phyloP scores from a whole-genome alignment of 1,140 invertebrate species.

The Globodera rostochiensis region DNA sequence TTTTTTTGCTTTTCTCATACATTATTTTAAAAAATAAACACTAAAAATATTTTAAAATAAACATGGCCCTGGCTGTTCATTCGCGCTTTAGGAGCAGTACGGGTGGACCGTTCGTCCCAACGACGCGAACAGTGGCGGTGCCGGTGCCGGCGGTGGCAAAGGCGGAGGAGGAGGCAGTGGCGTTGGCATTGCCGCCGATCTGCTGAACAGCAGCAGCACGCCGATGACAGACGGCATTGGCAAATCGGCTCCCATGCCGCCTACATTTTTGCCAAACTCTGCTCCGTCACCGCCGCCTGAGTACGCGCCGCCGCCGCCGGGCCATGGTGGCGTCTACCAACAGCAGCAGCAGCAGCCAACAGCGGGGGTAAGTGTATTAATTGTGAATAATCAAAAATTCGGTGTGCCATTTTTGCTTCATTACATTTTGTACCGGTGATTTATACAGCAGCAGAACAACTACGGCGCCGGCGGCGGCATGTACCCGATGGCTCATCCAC shows the following conservation, averaged over 20 bases:
- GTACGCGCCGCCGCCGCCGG: slow-evolving; percentile 18
- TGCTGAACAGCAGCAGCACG: not conserved
- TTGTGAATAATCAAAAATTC: not conserved
- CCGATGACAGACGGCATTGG: not conserved
- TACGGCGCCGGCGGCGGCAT: not conserved
- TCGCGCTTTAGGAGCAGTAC: slow-evolving; percentile 41
- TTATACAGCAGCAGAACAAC: not conserved
- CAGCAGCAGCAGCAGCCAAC: slow-evolving; percentile 17
- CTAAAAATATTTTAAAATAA: no score
- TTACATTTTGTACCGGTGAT: not conserved
- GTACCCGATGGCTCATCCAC: slow-evolving; percentile 1
- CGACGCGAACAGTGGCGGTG: not conserved
- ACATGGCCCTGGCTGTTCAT: no score
- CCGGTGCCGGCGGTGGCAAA: not conserved
- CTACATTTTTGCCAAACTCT: not conserved
- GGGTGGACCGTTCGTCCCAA: slow-evolving; percentile 39
- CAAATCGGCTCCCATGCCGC: not conserved
- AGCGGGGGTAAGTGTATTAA: not conserved
- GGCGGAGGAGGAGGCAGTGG: slow-evolving; percentile 8
- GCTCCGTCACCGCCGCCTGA: slow-evolving; percentile 25
- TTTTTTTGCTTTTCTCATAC: no score
- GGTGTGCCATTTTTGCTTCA: slow-evolving; percentile 1
- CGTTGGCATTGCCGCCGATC: not conserved
- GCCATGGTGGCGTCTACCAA: slow-evolving; percentile 30
- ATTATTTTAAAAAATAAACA: no score